These are phyloP conservation scores for Agelastica alni DNA, from an alignment of 2,888 invertebrate genomes.

Conservation along the genomic window DNA sequence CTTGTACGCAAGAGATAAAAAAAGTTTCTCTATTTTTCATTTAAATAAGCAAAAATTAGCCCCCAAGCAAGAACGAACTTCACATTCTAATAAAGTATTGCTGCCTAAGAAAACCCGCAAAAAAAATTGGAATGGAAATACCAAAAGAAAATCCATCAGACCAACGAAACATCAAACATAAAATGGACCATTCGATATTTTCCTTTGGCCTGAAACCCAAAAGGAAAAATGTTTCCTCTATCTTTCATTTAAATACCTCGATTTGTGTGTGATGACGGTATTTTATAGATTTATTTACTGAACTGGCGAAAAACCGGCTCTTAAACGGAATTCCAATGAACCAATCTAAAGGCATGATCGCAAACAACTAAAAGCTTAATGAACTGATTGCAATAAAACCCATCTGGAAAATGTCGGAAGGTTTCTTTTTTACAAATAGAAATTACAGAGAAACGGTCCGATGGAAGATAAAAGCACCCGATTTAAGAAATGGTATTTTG, in stretches of 20 bases:
- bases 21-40: too few species aligned
- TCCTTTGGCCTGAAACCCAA: not conserved
- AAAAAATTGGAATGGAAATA: too few species aligned
- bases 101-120: too few species aligned
- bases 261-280: not conserved
- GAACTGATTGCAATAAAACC: constrained; percentile 22
- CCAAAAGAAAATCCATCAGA: too few species aligned
- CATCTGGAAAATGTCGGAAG: constrained; percentile 9
- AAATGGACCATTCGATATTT: too few species aligned
- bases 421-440: not conserved
- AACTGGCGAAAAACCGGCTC: not conserved
- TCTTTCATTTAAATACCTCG: not conserved
- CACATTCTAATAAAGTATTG: too few species aligned
- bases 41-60: too few species aligned
- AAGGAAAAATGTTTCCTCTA: not conserved
- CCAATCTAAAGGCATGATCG: constrained; percentile 17
- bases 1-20: too few species aligned
- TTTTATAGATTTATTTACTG: constrained; percentile 18
- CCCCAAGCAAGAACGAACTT: too few species aligned
- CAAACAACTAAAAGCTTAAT: constrained; percentile 14
- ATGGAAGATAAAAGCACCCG: too few species aligned
- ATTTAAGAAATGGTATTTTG: too few species aligned
- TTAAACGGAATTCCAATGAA: constrained; percentile 19
- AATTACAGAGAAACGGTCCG: not conserved
- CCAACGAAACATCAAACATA: too few species aligned